Percentiles rank a stretch among this genome's conserved stretches.
phyloP scores from a whole-genome alignment of 2,113 vertebrate species.

The Xiphias gladius region DNA sequence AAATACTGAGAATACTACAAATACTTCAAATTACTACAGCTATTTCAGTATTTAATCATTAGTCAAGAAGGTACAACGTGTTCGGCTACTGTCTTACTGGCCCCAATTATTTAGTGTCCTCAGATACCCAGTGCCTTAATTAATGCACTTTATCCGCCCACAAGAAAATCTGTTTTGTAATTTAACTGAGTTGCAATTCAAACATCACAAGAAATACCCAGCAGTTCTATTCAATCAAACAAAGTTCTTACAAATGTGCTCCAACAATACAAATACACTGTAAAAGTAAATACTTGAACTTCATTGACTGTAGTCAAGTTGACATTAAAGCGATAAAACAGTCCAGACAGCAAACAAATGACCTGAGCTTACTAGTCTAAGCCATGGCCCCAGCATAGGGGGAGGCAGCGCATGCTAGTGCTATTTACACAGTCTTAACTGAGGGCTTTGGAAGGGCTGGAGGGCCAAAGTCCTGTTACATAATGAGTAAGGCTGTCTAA shows the following conservation, averaged over 20 bases:
- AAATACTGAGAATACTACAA: background rate
- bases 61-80: background rate
- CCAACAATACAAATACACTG: background rate
- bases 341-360: conserved; percentile 35
- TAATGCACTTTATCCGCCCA: background rate
- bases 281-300: conserved; percentile 30
- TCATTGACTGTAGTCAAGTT: conserved; percentile 23
- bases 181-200: conserved; percentile 6
- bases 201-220: background rate
- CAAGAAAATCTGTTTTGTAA: background rate
- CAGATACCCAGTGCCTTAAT: background rate
- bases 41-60: conserved; percentile 1
- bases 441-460: conserved; percentile 41
- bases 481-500: conserved; percentile 54
- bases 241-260: background rate
- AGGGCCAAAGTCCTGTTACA: conserved; percentile 57
- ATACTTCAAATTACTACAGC: background rate
- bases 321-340: conserved; percentile 7
- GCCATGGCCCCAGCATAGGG: conserved; percentile 16
- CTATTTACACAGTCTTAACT: conserved; percentile 60
- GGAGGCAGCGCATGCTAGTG: conserved; percentile 16
- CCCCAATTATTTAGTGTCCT: background rate
- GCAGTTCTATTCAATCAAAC: background rate
- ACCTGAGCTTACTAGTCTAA: conserved; percentile 9
- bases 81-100: background rate